These are phyloP conservation scores for Ashinkailepas kermadecensis DNA, from an alignment of 2,888 invertebrate genomes.

Conservation along the genomic window DNA sequence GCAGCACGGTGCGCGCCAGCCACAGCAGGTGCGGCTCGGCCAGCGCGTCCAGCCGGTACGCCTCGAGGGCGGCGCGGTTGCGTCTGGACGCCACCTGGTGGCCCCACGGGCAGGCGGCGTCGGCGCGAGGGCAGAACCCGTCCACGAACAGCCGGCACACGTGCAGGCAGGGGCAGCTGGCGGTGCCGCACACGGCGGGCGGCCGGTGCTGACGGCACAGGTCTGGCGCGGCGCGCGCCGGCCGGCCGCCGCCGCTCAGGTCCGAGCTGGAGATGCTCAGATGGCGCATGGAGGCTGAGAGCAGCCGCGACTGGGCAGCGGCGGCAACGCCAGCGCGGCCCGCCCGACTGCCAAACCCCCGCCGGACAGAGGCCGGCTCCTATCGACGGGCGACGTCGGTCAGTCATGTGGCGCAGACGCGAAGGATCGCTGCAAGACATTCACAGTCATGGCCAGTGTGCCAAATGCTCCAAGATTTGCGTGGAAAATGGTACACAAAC, in stretches of 20 bases:
- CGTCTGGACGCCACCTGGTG: background rate
- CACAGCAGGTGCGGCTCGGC: constrained; percentile 27
- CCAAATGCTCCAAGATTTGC: too few species aligned
- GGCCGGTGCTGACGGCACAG: background rate
- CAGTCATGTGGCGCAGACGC: too few species aligned
- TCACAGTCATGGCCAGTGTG: too few species aligned
- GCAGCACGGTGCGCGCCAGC: constrained; percentile 24
- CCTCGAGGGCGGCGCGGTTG: constrained; percentile 26
- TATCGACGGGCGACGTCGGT: too few species aligned
- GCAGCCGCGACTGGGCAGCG: too few species aligned
- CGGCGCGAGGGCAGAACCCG: constrained; percentile 3
- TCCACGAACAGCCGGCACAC: background rate
- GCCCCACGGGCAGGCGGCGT: constrained; percentile 8
- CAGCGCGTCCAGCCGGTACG: constrained; percentile 25
- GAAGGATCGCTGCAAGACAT: too few species aligned
- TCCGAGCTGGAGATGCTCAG: background rate
- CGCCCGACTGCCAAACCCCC: too few species aligned
- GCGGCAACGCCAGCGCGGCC: too few species aligned
- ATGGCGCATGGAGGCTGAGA: background rate
- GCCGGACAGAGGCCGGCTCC: too few species aligned
- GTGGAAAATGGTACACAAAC: too few species aligned
- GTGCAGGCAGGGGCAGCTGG: background rate
- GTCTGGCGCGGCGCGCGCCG: constrained; percentile 6
- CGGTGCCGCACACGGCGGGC: background rate
- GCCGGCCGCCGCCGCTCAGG: constrained; percentile 6